Base-by-base conservation (phyloP, 30 jellyfish, hydroid and myxozoan genomes). In the Aurelia aurita complex sp. Pacific region DNA sequence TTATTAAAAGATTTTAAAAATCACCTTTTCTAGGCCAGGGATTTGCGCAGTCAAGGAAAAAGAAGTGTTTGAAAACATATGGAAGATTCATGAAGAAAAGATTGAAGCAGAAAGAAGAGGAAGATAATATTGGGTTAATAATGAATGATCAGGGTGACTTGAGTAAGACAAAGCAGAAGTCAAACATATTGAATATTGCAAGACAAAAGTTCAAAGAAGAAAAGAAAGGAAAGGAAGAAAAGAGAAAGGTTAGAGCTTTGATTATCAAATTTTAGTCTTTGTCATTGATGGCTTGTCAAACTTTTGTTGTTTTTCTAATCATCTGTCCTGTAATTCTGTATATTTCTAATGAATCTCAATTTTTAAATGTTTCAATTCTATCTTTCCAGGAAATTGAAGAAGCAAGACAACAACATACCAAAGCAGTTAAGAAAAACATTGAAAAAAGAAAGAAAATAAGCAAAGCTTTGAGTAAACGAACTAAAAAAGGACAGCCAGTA, bases 401-500 rank as follows among this genome's bases (percentile, higher is more conserved):
- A 69, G 89, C 66, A 80, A 80, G 50, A 11, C 71, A 50, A 60
- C 42, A 43, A 53, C 96, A 91, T 51, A 43, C 61, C 14, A 70
- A 85, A 72, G 33, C 77, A n/a, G 88, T 91, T 0, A 34, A 10
- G 73, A 91, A 74, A 67, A 86, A 87, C 52, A 72, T 85, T 64
- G 81, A 80, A 74, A 75, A 91, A 73, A 82, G 98, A 14, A 91
- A 81, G 83, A 85, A 82, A 40, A 43, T 60, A 8, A 82, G 91
- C 17, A 85, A 67, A 43, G 70, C 77, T 6, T 66, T 91, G 54
- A 66, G 82, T 51, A 74, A 81, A 60, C 32, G 81, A 69, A 91
- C 98, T 10, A 81, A 74, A 71, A 94, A 88, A 68, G 98, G 98
- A 43, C 98, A 91, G 51, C 94, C 94, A 3, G 68, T 91, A 10